Percentiles rank a stretch among this genome's conserved stretches.
phyloP scores from a whole-genome alignment of 2,888 invertebrate genomes.

The Heliconius sara region DNA sequence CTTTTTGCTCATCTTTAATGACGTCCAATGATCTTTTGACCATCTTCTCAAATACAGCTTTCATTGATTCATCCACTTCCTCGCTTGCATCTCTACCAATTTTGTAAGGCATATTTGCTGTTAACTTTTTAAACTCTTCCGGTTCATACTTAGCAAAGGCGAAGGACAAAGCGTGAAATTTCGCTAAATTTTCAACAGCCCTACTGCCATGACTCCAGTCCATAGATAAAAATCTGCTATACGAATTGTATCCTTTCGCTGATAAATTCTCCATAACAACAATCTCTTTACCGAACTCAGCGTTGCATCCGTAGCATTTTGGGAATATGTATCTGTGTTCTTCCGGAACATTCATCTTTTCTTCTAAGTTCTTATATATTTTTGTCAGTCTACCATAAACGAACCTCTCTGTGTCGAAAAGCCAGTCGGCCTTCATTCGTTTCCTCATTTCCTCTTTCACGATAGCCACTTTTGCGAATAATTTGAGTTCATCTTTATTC shows the following conservation, averaged over 20 bases:
- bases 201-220: conserved; percentile 64
- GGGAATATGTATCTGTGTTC: conserved; percentile 58
- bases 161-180: conserved; percentile 71
- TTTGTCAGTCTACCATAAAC: conserved; percentile 58
- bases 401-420: conserved; percentile 60
- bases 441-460: conserved; percentile 57
- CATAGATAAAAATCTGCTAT: conserved; percentile 60
- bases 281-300: conserved; percentile 56
- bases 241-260: conserved; percentile 57
- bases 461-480: conserved; percentile 57
- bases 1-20: conserved; percentile 55
- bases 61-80: conserved; percentile 37
- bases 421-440: conserved; percentile 47
- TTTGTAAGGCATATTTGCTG: conserved; percentile 48
- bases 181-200: conserved; percentile 62
- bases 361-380: conserved; percentile 56
- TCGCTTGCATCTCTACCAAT: conserved; percentile 11
- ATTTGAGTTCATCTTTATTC: conserved; percentile 50
- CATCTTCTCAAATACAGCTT: conserved; percentile 44
- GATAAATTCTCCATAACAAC: conserved; percentile 66
- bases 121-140: conserved; percentile 57
- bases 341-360: conserved; percentile 52
- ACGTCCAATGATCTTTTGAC: conserved; percentile 46
- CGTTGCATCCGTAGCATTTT: conserved; percentile 59
- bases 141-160: conserved; percentile 56